Evolutionary conservation across 2,113 vertebrate genomes (phyloP).

Genomic region (Zapornia atra): DNA sequence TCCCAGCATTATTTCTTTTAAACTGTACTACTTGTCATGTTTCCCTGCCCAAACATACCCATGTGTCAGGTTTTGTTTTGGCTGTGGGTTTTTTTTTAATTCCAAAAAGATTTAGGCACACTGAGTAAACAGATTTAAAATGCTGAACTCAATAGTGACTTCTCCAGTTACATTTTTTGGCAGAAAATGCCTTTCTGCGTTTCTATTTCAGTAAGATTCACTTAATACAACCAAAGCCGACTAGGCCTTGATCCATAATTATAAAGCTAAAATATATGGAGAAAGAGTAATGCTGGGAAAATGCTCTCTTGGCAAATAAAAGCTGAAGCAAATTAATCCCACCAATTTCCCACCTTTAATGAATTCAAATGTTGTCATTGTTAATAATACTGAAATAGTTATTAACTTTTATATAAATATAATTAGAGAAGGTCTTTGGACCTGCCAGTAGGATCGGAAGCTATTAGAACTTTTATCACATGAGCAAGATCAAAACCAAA

Average conservation of each 20-base stretch:
- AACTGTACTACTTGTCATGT: slow-evolving; percentile 15
- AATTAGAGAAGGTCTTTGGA: slow-evolving; percentile 39
- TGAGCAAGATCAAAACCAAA: slow-evolving; percentile 67
- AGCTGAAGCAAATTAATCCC: slow-evolving; percentile 43
- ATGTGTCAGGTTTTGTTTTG: neutral
- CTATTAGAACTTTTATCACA: slow-evolving; percentile 52
- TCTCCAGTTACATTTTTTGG: slow-evolving; percentile 68
- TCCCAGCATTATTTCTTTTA: neutral
- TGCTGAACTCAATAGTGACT: slow-evolving; percentile 66
- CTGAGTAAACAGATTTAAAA: slow-evolving; percentile 67
- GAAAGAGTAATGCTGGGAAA: slow-evolving; percentile 67
- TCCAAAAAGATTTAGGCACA: slow-evolving; percentile 56
- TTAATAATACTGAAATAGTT: slow-evolving; percentile 40
- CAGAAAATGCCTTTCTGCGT: slow-evolving; percentile 58
- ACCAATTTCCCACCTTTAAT: slow-evolving; percentile 64
- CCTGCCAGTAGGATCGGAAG: slow-evolving; percentile 20
- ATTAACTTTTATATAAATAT: slow-evolving; percentile 49
- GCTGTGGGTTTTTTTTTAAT: neutral
- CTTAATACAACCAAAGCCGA: slow-evolving; percentile 57
- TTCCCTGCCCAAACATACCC: neutral
- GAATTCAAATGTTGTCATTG: slow-evolving; percentile 36
- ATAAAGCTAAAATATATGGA: slow-evolving; percentile 55
- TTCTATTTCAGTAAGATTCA: slow-evolving; percentile 63
- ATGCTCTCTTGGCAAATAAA: slow-evolving; percentile 60
- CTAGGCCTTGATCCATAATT: slow-evolving; percentile 62